phyloP scores from a whole-genome alignment of 2,113 vertebrate species.

The Brachypteracias leptosomus region DNA sequence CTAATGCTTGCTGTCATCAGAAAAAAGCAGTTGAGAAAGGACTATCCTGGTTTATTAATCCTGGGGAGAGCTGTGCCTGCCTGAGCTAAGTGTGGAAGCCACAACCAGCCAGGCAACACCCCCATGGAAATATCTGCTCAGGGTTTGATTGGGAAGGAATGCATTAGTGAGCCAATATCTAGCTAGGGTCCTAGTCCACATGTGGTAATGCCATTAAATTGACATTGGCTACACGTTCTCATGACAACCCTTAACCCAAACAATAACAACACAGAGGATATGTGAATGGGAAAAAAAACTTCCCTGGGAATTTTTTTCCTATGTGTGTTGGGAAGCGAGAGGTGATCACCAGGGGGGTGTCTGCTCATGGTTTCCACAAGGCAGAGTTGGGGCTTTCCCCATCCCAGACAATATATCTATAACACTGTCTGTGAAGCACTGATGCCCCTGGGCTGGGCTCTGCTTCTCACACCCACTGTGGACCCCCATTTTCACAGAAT shows the following conservation, averaged over 20 bases:
- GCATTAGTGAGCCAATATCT: background rate
- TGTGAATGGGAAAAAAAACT: background rate
- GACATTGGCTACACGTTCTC: background rate
- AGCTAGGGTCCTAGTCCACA: background rate
- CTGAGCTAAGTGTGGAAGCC: background rate
- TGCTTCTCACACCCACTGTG: fast-evolving
- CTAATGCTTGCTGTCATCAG: background rate
- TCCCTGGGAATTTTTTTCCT: background rate
- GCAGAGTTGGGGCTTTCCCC: background rate
- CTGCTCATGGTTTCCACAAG: fast-evolving
- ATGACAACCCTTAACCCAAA: background rate
- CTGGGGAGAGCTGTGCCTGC: background rate
- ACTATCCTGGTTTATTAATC: background rate
- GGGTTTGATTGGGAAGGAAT: background rate
- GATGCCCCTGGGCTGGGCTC: background rate
- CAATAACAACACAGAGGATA: background rate
- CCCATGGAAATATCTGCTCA: background rate
- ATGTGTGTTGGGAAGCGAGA: fast-evolving
- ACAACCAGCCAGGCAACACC: background rate
- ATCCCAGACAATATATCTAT: fast-evolving
- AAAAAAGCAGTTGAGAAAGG: background rate
- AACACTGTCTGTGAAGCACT: fast-evolving
- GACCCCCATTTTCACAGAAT: too few species aligned
- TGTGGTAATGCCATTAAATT: background rate
- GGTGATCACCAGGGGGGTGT: background rate